These are phyloP conservation scores for Apostichopus parvimensis DNA, from an alignment of 35 echinoderm and acorn worm species.

Conservation along the genomic window DNA sequence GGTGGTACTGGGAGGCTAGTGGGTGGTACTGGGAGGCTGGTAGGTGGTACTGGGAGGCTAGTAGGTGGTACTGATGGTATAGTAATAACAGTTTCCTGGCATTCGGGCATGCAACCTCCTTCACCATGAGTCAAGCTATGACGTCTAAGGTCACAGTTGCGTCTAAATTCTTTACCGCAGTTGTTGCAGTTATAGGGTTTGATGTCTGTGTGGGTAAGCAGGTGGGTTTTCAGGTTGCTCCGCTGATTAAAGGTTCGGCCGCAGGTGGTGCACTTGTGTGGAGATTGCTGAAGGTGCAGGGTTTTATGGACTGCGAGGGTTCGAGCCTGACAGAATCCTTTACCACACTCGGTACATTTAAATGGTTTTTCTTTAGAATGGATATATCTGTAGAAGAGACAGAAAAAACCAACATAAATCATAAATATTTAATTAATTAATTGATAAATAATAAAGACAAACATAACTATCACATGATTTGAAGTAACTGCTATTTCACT, in stretches of 20 bases:
- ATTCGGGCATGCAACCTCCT: conserved; percentile 55
- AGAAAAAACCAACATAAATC: neutral
- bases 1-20: neutral
- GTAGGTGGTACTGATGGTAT: conserved; percentile 23
- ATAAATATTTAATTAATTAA: too few relatives aligned
- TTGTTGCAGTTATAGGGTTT: conserved; percentile 94
- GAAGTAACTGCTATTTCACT: too few relatives aligned
- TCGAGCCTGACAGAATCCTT: conserved; percentile 96
- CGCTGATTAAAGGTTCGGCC: conserved; percentile 98
- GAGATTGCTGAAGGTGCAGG: conserved; percentile 94
- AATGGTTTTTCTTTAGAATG: conserved; percentile 99
- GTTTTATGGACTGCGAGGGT: conserved; percentile 97
- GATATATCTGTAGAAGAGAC: conserved; percentile 82
- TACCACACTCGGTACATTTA: conserved; percentile 90
- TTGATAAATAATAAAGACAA: too few relatives aligned
- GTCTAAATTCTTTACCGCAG: conserved; percentile 95
- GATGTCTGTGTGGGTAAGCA: conserved; percentile 97
- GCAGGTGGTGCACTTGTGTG: conserved; percentile 95
- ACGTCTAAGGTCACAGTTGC: conserved; percentile 95
- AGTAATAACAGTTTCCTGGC: conserved; percentile 19
- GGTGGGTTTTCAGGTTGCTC: conserved; percentile 98
- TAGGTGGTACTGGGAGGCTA: neutral
- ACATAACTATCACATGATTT: too few relatives aligned
- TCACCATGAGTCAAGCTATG: conserved; percentile 95
- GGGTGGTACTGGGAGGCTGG: neutral